Evolutionary conservation across 2,888 invertebrate species (phyloP).

Genomic region (Trissolcus brochymenae): DNA sequence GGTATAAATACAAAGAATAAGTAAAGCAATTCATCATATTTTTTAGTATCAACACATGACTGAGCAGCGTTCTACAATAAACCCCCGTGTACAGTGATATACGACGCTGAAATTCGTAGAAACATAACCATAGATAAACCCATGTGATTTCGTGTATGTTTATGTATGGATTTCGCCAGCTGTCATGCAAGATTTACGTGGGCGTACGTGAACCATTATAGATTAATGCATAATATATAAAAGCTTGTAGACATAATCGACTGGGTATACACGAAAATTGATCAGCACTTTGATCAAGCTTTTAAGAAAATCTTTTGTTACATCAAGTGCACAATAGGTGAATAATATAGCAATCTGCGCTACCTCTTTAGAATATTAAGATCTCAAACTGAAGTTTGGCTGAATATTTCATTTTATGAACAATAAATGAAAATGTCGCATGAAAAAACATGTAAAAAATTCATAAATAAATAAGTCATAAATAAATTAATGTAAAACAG

Average conservation of each 20-base stretch:
- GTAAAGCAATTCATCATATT: conserved; percentile 26
- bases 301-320: background rate
- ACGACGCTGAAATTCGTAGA: conserved; percentile 37
- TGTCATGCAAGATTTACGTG: conserved; percentile 36
- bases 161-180: conserved; percentile 34
- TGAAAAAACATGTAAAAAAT: too few relatives aligned
- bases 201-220: conserved; percentile 43
- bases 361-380: too few relatives aligned
- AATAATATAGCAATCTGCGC: too few relatives aligned
- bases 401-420: background rate
- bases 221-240: conserved; percentile 40
- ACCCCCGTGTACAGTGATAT: conserved; percentile 27
- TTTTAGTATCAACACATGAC: conserved; percentile 20
- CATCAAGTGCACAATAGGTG: background rate
- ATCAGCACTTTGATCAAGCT: conserved; percentile 6
- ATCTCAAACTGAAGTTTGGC: background rate
- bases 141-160: conserved; percentile 39
- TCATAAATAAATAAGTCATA: too few relatives aligned
- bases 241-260: conserved; percentile 29
- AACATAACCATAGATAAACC: conserved; percentile 44
- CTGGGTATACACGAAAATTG: conserved; percentile 18
- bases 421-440: too few relatives aligned
- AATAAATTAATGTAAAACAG: too few relatives aligned
- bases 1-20: too few relatives aligned
- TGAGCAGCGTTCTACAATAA: conserved; percentile 14